These are phyloP conservation scores for Eclectus roratus DNA, from an alignment of 2,113 vertebrate species.

Conservation along the genomic window DNA sequence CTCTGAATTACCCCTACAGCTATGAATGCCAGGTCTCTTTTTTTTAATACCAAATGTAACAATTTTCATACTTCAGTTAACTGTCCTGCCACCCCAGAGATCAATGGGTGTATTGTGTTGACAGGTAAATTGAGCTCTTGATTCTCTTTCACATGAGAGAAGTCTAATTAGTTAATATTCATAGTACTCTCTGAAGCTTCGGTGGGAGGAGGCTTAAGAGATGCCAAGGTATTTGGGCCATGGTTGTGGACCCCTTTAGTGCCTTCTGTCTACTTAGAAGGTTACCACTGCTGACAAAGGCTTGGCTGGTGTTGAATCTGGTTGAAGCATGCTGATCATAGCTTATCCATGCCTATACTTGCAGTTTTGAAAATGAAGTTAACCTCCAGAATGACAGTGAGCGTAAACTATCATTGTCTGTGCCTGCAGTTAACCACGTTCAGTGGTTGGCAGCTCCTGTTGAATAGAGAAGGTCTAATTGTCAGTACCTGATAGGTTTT, in stretches of 20 bases:
- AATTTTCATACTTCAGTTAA: not conserved
- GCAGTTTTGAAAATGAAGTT: conserved; percentile 38
- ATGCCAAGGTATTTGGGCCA: not conserved
- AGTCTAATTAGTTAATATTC: not conserved
- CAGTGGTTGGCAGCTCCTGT: not conserved
- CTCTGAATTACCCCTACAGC: not conserved
- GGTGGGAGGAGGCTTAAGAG: not conserved
- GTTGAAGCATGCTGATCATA: conserved; percentile 41
- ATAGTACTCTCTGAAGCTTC: not conserved
- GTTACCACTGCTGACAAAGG: conserved; percentile 32
- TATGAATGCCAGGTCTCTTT: not conserved
- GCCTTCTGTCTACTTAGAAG: not conserved
- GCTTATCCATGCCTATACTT: conserved; percentile 54
- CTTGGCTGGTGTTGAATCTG: conserved; percentile 29
- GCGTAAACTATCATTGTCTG: conserved; percentile 41
- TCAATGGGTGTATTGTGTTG: not conserved
- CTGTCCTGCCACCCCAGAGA: not conserved
- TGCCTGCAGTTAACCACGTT: conserved; percentile 20
- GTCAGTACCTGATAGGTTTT: not conserved
- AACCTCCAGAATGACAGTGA: conserved; percentile 41
- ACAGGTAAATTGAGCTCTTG: not conserved
- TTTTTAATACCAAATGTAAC: not conserved
- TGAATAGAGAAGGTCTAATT: not conserved
- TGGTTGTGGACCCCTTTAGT: not conserved
- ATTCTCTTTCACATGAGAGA: not conserved